phyloP scores from a whole-genome alignment of 2,797 vertebrate genomes.

The Darevskia mixta region DNA sequence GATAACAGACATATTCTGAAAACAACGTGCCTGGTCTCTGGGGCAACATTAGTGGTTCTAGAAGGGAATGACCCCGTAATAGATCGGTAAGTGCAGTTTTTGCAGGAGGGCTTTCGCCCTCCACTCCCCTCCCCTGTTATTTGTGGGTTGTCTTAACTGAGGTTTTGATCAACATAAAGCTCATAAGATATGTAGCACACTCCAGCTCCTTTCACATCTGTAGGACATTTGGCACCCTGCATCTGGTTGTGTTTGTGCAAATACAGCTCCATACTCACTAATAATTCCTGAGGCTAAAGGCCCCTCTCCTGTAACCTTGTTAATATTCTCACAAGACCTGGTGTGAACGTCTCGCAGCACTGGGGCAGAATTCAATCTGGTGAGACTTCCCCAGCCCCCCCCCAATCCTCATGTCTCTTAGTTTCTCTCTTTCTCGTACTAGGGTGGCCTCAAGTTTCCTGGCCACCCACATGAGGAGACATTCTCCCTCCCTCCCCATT shows the following conservation, averaged over 20 bases:
- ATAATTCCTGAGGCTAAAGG: slow-evolving; percentile 91
- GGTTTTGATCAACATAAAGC: slow-evolving; percentile 56
- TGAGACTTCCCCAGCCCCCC: slow-evolving; percentile 53
- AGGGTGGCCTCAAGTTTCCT: slow-evolving; percentile 88
- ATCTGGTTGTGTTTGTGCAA: slow-evolving; percentile 97
- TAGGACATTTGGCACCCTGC: slow-evolving; percentile 89
- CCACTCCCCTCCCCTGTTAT: not conserved
- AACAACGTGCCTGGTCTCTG: not conserved
- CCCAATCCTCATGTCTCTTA: slow-evolving; percentile 56
- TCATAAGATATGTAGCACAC: slow-evolving; percentile 75
- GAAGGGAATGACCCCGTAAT: slow-evolving; percentile 9
- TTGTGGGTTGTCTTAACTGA: slow-evolving; percentile 54
- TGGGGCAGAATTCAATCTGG: slow-evolving; percentile 84
- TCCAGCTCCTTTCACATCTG: slow-evolving; percentile 87
- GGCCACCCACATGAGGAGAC: slow-evolving; percentile 90
- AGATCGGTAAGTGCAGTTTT: slow-evolving; percentile 4
- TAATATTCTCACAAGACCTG: slow-evolving; percentile 87
- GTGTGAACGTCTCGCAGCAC: slow-evolving; percentile 84
- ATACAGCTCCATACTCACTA: slow-evolving; percentile 98
- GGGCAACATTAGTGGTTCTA: slow-evolving; percentile 20
- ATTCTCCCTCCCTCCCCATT: slow-evolving; percentile 79
- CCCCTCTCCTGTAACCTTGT: slow-evolving; percentile 85
- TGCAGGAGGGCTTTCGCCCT: slow-evolving; percentile 14
- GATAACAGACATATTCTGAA: slow-evolving; percentile 14
- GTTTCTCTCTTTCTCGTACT: slow-evolving; percentile 74